Conservation (phyloP, 1,140 invertebrate genomes). For the Ceratitis capitata region DNA sequence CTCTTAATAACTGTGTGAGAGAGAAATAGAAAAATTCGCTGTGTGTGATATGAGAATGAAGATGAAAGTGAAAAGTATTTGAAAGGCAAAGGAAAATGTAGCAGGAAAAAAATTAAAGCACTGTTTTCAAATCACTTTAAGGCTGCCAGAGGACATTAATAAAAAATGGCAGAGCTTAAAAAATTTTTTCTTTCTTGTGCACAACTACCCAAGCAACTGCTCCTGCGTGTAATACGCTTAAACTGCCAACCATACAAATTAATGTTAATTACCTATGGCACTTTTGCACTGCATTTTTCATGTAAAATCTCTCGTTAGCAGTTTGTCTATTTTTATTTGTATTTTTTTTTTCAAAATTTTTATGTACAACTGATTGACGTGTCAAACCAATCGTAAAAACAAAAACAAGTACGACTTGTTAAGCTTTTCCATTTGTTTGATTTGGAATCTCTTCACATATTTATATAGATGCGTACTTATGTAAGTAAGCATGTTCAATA, state of each 20-base stretch:
- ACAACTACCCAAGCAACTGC: not conserved
- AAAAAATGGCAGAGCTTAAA: too few relatives aligned
- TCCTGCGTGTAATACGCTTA: not conserved
- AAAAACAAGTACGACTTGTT: not conserved
- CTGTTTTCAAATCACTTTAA: too few relatives aligned
- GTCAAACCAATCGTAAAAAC: too few relatives aligned
- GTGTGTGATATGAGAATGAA: too few relatives aligned
- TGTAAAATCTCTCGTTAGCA: not conserved
- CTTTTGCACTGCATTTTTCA: not conserved
- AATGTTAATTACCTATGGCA: not conserved
- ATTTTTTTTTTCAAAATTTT: not conserved
- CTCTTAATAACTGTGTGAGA: too few relatives aligned
- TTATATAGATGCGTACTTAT: not conserved
- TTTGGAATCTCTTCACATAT: not conserved
- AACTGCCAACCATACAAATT: not conserved
- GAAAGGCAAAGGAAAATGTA: too few relatives aligned
- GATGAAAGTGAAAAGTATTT: too few relatives aligned
- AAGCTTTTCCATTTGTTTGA: not conserved
- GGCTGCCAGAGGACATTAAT: too few relatives aligned
- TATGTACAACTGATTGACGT: not conserved
- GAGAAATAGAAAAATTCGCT: too few relatives aligned
- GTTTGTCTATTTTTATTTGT: not conserved
- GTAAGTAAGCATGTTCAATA: not conserved
- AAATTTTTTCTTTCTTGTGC: not conserved
- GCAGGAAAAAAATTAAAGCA: too few relatives aligned